Conservation (phyloP, 2,888 invertebrate species). For the Epiperipatus broadwayi region DNA sequence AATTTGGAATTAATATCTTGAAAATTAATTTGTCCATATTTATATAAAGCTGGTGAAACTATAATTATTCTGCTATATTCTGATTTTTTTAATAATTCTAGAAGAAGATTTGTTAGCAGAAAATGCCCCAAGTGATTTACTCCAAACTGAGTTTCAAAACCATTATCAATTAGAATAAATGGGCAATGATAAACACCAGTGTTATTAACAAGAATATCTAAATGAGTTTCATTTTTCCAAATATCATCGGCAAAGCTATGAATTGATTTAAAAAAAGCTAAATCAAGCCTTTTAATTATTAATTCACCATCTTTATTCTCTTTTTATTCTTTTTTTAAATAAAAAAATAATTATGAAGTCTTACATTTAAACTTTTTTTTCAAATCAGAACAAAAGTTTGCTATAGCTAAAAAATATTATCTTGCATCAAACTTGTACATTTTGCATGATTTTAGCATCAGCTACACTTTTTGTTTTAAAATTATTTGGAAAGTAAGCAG, state of each 20-base stretch:
- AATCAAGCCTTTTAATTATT: too few species aligned
- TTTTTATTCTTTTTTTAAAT: too few species aligned
- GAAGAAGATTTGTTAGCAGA: constrained; percentile 53
- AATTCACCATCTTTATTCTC: too few species aligned
- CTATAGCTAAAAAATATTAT: too few species aligned
- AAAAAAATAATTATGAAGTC: too few species aligned
- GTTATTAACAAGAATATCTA: constrained; percentile 59
- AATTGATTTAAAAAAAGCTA: constrained; percentile 51
- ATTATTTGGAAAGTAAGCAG: too few species aligned
- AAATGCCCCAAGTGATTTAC: constrained; percentile 70
- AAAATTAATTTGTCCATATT: constrained; percentile 45
- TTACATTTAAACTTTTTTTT: too few species aligned
- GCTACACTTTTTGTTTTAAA: too few species aligned
- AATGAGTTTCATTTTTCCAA: constrained; percentile 41
- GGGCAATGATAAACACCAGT: constrained; percentile 64
- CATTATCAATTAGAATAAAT: constrained; percentile 42
- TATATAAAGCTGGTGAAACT: constrained; percentile 49
- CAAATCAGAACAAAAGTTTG: too few species aligned
- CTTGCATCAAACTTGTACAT: too few species aligned
- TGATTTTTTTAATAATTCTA: constrained; percentile 43
- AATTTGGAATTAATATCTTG: constrained; percentile 25
- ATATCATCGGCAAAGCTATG: constrained; percentile 47
- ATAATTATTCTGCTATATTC: constrained; percentile 49
- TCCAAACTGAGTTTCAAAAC: constrained; percentile 59
- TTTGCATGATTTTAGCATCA: too few species aligned